These are phyloP conservation scores for Aspidiotus destructor DNA, from an alignment of 2,888 invertebrate species.

Conservation along the genomic window DNA sequence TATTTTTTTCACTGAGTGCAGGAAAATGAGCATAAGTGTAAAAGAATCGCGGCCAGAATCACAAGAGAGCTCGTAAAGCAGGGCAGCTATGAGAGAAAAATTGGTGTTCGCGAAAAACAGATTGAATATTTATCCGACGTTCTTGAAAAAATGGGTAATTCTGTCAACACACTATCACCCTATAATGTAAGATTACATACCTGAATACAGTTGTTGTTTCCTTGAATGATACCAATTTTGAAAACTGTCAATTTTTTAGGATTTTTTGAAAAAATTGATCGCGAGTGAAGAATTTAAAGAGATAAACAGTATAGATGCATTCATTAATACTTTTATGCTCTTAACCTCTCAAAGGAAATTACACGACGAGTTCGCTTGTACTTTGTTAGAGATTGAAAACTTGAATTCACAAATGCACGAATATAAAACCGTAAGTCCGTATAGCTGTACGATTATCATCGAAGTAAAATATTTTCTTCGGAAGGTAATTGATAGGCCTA, in stretches of 20 bases:
- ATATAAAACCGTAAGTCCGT: too few relatives aligned
- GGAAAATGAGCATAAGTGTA: slow-evolving; percentile 19
- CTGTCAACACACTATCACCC: slow-evolving; percentile 2
- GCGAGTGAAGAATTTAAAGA: neutral
- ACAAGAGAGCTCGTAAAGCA: neutral
- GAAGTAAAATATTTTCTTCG: too few relatives aligned
- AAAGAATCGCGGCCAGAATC: slow-evolving; percentile 3
- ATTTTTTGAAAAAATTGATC: slow-evolving; percentile 5
- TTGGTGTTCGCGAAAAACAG: neutral
- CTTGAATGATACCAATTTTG: too few relatives aligned
- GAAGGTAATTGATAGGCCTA: too few relatives aligned
- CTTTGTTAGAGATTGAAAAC: too few relatives aligned
- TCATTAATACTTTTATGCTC: too few relatives aligned
- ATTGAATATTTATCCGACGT: slow-evolving; percentile 4
- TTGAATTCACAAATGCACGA: too few relatives aligned
- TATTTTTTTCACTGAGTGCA: neutral
- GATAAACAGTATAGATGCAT: neutral
- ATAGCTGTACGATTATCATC: too few relatives aligned
- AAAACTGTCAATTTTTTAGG: slow-evolving; percentile 1
- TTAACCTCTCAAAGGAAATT: too few relatives aligned
- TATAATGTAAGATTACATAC: slow-evolving; percentile 11
- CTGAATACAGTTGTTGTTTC: too few relatives aligned
- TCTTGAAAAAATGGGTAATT: slow-evolving; percentile 3
- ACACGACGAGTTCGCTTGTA: too few relatives aligned
- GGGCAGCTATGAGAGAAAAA: neutral